Conservation (phyloP, 2,797 vertebrate species). For the Nannoperca obscura region DNA sequence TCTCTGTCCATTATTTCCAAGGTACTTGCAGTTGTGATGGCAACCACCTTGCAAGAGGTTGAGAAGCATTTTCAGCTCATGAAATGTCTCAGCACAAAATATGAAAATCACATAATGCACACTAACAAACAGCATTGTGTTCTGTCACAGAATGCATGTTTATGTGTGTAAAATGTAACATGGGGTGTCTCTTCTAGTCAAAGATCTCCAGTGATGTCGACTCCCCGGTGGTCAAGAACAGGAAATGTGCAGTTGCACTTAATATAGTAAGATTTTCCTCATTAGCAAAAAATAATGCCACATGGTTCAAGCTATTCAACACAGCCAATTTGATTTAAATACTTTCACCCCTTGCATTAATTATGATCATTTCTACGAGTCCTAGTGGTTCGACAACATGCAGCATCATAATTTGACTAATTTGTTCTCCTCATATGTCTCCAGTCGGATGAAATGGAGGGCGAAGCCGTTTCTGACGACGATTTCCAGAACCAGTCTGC, state of each 20-base stretch:
- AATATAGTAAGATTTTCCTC: conserved; percentile 65
- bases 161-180: not conserved
- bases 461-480: conserved; percentile 70
- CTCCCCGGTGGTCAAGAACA: conserved; percentile 75
- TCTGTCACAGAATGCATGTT: not conserved
- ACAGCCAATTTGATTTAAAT: conserved; percentile 15
- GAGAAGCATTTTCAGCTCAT: conserved; percentile 2
- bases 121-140: not conserved
- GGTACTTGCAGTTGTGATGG: conserved; percentile 58
- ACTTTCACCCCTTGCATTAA: not conserved
- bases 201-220: conserved; percentile 72
- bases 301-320: not conserved
- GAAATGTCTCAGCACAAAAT: not conserved
- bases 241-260: conserved; percentile 62
- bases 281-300: not conserved
- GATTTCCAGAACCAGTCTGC: conserved; percentile 77
- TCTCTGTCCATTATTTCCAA: conserved; percentile 24
- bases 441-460: conserved; percentile 77
- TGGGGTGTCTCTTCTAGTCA: conserved; percentile 54
- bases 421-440: conserved; percentile 22
- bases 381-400: conserved; percentile 7
- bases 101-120: not conserved
- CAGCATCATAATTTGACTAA: conserved; percentile 2
- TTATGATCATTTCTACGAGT: not conserved
- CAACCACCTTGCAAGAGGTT: conserved; percentile 36